A percentile compares a stretch with the other conserved stretches of the same genome.
Evolutionary conservation across 1,140 invertebrate genomes (phyloP).

Genomic region (Ostrea edulis): DNA sequence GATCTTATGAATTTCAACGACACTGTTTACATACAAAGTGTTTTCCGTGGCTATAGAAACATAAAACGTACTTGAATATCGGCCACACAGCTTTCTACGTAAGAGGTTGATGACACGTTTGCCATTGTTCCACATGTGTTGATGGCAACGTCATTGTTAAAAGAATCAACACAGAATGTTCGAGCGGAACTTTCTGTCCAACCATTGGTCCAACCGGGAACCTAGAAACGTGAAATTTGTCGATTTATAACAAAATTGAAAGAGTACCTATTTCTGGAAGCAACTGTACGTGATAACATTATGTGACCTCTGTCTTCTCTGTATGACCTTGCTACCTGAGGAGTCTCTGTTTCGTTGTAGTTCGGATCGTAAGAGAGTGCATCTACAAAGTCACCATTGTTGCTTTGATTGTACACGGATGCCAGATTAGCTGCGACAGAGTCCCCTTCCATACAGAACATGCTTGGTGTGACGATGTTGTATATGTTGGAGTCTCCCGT

Average conservation of each 20-base stretch:
- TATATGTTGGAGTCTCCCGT: not conserved
- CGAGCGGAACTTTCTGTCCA: slow-evolving; percentile 12
- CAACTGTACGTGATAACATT: not conserved
- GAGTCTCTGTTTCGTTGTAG: not conserved
- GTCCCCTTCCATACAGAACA: not conserved
- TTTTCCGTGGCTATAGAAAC: not conserved
- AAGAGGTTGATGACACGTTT: not conserved
- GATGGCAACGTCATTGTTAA: not conserved
- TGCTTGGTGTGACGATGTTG: not conserved
- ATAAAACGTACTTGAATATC: not conserved
- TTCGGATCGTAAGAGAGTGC: not conserved
- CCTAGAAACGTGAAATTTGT: not conserved
- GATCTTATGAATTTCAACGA: too few relatives aligned
- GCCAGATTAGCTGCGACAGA: not conserved
- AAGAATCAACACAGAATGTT: not conserved
- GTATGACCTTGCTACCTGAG: not conserved
- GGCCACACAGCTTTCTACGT: not conserved
- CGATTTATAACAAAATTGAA: not conserved
- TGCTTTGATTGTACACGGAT: not conserved
- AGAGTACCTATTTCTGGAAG: not conserved
- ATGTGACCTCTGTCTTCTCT: not conserved
- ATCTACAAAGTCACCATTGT: not conserved
- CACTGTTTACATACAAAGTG: not conserved
- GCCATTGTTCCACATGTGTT: not conserved
- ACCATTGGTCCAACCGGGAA: not conserved